Base-by-base conservation (phyloP, 2,888 invertebrate species). In the Drosophila borborema region DNA sequence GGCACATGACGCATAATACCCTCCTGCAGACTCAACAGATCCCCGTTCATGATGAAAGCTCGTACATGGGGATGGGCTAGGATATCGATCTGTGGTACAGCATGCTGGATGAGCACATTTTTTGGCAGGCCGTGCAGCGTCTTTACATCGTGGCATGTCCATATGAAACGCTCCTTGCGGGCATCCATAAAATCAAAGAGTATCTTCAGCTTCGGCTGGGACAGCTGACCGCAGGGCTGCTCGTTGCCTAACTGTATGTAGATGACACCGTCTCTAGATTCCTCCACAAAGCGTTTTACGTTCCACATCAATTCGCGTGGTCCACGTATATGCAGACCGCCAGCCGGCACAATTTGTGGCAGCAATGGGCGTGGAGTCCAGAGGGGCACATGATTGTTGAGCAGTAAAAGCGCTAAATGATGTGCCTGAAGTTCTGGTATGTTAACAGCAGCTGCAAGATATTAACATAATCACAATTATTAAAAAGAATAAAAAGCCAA, bases 81-180 rank as follows among this genome's bases (percentile, higher is more conserved):
- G 20, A 95, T 92, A 77, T 94, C 94, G 54, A 93, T 93, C 78
- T 95, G 94, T 1, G 94, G 94, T 31, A 94, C 90, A 91, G 94
- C 94, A 74, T 94, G 94, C 51, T 92, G 91, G 8, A 94, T 78
- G 77, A 93, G 91, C 0, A 95, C 84, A 81, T 94, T 94, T 53
- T 90, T 82, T 2, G 94, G 93, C 62, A 93, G 66, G 5, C 91
- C 91, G 0, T 89, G 83, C 3, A 92, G 61, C 4, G 90, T 91
- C 20, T 91, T 88, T 0, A 92, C 81, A 74, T 94, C 94, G 70
- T 91, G 92, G 80, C 94, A 94, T 54, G 94, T 94, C 94, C 94
- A 94, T 4, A 94, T 76, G 1, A 94, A 89, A 23, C 90, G 88
- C 71, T 93, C 92, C 46, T 92, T 93, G 31, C 93, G 80, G 63